Evolutionary conservation across 2,797 vertebrate genomes (phyloP).

Genomic region (Chelon labrosus): DNA sequence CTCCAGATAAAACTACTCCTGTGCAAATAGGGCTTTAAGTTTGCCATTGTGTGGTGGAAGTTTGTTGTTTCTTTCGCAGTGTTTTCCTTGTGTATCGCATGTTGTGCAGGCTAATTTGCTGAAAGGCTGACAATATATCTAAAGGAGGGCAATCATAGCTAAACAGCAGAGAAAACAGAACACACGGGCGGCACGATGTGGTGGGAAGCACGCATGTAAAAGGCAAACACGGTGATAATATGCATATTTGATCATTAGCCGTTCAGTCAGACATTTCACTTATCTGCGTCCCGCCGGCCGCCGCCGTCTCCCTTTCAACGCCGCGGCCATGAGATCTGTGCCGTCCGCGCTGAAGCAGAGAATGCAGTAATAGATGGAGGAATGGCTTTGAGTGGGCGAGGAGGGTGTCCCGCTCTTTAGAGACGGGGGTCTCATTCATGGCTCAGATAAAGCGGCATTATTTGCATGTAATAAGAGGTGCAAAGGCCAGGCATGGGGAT

Average conservation of each 20-base stretch:
- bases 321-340: conserved; percentile 55
- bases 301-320: conserved; percentile 26
- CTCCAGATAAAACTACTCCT: no score
- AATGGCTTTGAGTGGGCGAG: conserved; percentile 66
- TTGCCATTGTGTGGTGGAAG: no score
- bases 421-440: conserved; percentile 77
- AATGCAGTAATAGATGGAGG: conserved; percentile 63
- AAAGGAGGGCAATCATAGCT: background rate
- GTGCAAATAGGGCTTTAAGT: no score
- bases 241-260: conserved; percentile 11
- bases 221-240: background rate
- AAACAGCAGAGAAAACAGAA: background rate
- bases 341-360: conserved; percentile 51
- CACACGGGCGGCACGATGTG: background rate
- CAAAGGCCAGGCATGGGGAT: conserved; percentile 69
- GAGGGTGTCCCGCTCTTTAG: conserved; percentile 64
- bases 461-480: conserved; percentile 88
- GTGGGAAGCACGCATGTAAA: background rate
- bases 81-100: no score
- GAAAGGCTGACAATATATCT: background rate
- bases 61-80: no score
- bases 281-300: conserved; percentile 36
- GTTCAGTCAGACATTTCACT: conserved; percentile 7
- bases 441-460: conserved; percentile 81
- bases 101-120: background rate